A percentile compares a stretch with the other conserved stretches of the same genome.
Evolutionary conservation across 1,140 invertebrate genomes (phyloP).

Genomic region (Teleopsis dalmanni): DNA sequence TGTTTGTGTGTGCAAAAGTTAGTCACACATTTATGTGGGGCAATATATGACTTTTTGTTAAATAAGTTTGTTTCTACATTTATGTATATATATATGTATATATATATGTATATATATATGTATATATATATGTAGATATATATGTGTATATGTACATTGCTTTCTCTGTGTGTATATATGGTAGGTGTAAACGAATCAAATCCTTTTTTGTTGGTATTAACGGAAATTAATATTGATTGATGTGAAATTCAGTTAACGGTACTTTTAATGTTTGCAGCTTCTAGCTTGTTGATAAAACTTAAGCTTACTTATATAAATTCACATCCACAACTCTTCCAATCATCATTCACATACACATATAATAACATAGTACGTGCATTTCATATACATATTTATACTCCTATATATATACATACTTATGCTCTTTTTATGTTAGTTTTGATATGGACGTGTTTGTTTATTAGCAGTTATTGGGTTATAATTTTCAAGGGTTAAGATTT

Average conservation of each 20-base stretch:
- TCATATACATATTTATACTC: neutral
- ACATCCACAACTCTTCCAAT: no score
- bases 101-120: neutral
- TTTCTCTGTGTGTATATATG: neutral
- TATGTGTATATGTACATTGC: neutral
- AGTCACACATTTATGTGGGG: no score
- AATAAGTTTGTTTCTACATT: no score
- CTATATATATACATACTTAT: neutral
- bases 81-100: neutral
- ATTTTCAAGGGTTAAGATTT: conserved; percentile 12
- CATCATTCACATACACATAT: neutral
- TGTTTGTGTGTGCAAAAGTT: no score
- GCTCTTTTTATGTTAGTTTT: no score
- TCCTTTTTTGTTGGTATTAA: conserved; percentile 10
- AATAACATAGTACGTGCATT: neutral
- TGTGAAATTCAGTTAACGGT: conserved; percentile 10
- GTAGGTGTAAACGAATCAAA: conserved; percentile 10
- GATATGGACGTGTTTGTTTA: neutral
- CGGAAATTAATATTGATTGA: conserved; percentile 15
- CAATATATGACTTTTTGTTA: no score
- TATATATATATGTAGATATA: neutral
- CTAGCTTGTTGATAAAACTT: conserved; percentile 1
- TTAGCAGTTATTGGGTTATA: conserved; percentile 11
- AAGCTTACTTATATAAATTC: conserved; percentile 4
- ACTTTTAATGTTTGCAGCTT: neutral